Base-by-base conservation (phyloP, 2,888 invertebrate genomes). In the Drosophila buzzatii region DNA sequence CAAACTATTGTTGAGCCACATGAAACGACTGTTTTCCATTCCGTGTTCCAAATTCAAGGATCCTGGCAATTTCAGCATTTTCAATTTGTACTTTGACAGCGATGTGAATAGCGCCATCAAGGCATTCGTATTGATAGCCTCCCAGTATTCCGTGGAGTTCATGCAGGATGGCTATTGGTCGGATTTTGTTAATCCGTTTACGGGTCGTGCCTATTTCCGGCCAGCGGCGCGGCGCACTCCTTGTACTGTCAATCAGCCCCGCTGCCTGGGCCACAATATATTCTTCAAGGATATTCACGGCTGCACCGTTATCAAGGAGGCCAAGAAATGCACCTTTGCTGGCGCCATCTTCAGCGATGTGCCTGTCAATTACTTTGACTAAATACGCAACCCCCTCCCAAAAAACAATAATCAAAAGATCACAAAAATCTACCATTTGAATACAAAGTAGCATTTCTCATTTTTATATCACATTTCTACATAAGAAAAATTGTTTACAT, bases 101-200 rank as follows among this genome's bases (percentile, higher is more conserved):
- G 76, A 90, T 52, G 51, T 70, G 37, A 74, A 88, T n/a, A 58
- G 27, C 7, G 81, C 89, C 42, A 73, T 85, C 31, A 77, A 79
- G 10, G 56, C 68, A 6, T 79, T 86, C 35, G 67, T 88, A 0
- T 23, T 72, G 0, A 55, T 81, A 0, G 88, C 85, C 7, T 52
- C 67, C 0, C 55, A 70, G 16, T 72, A 76, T 45, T 70, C 76
- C 0, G 10, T 56, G 1, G 65, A 70, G 5, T 66, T 83, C 3
- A 52, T 79, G 52, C 33, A 70, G 6, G 55, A 68, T 6, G 81
- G 83, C 12, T 88, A 72, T 41, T 86, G 86, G 86, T 66, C 85
- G 8, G 89, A 87, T 45, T 87, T 87, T 56, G 27, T 87, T 3
- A 89, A 90, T 51, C 89, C 90, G 1, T 70, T 78, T 10, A 89